phyloP scores from a whole-genome alignment of 30 jellyfish, hydroid and myxozoan genomes.

The Phacellophora camtschatica region DNA sequence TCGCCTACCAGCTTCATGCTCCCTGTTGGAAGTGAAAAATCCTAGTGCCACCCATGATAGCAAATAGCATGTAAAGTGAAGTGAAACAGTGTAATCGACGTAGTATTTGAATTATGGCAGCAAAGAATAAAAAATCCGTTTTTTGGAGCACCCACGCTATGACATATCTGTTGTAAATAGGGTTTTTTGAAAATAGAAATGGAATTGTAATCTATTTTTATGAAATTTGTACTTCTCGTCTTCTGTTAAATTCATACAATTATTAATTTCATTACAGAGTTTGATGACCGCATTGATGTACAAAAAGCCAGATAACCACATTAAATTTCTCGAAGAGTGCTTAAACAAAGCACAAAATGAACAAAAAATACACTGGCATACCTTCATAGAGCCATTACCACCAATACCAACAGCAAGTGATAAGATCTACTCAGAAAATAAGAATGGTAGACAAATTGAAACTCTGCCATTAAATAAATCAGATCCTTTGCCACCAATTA shows the following conservation, averaged over 20 bases:
- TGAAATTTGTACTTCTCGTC: neutral
- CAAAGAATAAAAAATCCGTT: too few species aligned
- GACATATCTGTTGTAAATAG: too few species aligned
- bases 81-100: too few species aligned
- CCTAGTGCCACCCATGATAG: too few species aligned
- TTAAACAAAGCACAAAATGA: constrained; percentile 75
- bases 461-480: neutral
- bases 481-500: constrained; percentile 78
- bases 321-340: constrained; percentile 80
- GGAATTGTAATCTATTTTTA: neutral
- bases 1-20: too few species aligned
- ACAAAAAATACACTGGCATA: constrained; percentile 79
- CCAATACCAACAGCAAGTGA: constrained; percentile 72
- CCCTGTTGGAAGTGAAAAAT: too few species aligned
- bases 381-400: constrained; percentile 92
- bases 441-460: neutral
- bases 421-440: constrained; percentile 47
- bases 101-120: too few species aligned
- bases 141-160: too few species aligned
- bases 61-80: too few species aligned
- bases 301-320: constrained; percentile 90
- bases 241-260: too few species aligned
- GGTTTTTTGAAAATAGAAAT: too few species aligned
- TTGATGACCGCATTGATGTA: constrained; percentile 97
- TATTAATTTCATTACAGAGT: too few species aligned